Evolutionary conservation across 2,888 invertebrate species (phyloP).

Genomic region (Physocephala rufipes): DNA sequence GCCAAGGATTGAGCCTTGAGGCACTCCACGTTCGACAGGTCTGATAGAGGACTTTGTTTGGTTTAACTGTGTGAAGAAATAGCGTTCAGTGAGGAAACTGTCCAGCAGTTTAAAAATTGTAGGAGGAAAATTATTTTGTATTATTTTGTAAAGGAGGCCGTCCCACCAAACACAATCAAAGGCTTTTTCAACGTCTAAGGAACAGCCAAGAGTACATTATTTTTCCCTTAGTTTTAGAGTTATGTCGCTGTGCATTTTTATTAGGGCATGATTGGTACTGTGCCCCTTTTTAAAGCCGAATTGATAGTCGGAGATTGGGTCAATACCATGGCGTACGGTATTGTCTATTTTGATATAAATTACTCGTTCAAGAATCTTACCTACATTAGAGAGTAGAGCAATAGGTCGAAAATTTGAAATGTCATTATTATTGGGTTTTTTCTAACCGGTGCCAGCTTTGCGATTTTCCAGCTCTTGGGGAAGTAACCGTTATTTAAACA

Average conservation of each 20-base stretch:
- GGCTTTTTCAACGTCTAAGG: slow-evolving; percentile 29
- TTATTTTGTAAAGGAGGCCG: slow-evolving; percentile 24
- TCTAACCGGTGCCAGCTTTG: slow-evolving; percentile 23
- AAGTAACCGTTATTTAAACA: slow-evolving; percentile 29
- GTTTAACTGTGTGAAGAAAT: background rate
- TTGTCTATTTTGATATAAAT: too few relatives aligned
- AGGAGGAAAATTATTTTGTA: background rate
- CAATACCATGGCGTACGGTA: too few relatives aligned
- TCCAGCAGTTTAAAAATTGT: slow-evolving; percentile 3
- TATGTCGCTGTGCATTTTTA: slow-evolving; percentile 39
- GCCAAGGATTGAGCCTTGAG: too few relatives aligned
- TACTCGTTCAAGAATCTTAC: slow-evolving; percentile 28
- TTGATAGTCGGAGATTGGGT: background rate
- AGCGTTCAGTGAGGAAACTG: slow-evolving; percentile 30
- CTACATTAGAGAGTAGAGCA: slow-evolving; percentile 29
- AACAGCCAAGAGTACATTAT: background rate
- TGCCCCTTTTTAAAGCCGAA: too few relatives aligned
- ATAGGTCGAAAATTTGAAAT: slow-evolving; percentile 26
- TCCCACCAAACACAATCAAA: slow-evolving; percentile 32
- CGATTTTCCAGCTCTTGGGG: slow-evolving; percentile 13
- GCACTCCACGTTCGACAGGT: background rate
- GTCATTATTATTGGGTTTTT: background rate
- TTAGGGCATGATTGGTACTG: background rate
- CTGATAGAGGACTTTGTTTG: background rate
- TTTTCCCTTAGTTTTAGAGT: slow-evolving; percentile 25